Evolutionary conservation across 2,797 vertebrate genomes (phyloP), one percentile per base, ranked within the genome.

Genomic region (Lithobates pipiens): DNA sequence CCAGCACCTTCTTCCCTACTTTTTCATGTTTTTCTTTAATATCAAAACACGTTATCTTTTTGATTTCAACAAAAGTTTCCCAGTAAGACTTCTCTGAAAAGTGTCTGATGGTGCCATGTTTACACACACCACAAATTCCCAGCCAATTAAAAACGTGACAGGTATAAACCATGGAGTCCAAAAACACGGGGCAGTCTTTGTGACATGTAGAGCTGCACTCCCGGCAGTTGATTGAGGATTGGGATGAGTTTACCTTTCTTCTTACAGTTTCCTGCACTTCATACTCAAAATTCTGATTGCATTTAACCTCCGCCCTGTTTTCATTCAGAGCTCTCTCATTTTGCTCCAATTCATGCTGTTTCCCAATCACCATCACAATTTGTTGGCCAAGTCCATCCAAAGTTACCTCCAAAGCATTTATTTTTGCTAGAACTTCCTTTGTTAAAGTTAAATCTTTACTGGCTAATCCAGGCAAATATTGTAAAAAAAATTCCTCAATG

Each of bases 1-100:
- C 50, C 29, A 65, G 16, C 29, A 11, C 8, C 29, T 46, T 34
- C 16, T 1, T 29, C 0, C n/a, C n/a, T n/a, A 57, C 86, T 7
- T 73, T n/a, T 0, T 88, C 69, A 36, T 89, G 92, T 23, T 89
- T 89, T 2, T 85, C 2, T 76, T 91, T 32, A 32, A 32, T 32
- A 32, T 32, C 32, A 2, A 32, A 32, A 32, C n/a, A n/a, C n/a
- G n/a, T n/a, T 32, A 32, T 4, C n/a, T 77, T 92, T 71, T 80
- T 77, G 39, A 5, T 89, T 9, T 79, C 65, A 0, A 32, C 13
- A 3, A 4, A 0, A 7, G 85, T 89, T 0, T 79, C 61, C 85
- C 86, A 92, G 23, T 0, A 88, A 75, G 85, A 89, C 21, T 34
- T 74, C 50, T 90, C 85, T 9, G 85, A 89, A 27, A 2, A 54